These are phyloP conservation scores for Maniola hyperantus DNA, from an alignment of 2,888 invertebrate species.

Conservation along the genomic window DNA sequence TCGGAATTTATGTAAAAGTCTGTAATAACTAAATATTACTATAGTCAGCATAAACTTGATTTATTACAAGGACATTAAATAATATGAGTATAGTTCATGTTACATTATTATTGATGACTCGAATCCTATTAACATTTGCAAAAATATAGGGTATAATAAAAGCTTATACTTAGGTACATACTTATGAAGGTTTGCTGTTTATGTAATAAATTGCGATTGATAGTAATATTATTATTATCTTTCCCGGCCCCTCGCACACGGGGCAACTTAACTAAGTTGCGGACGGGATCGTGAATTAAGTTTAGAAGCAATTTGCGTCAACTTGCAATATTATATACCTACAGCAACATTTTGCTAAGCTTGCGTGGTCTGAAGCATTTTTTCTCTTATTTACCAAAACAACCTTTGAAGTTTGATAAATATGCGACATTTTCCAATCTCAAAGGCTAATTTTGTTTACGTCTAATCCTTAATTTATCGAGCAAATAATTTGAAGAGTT, in stretches of 20 bases:
- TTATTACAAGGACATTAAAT: constrained; percentile 12
- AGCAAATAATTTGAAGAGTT: constrained; percentile 22
- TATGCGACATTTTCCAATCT: constrained; percentile 12
- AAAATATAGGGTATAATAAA: constrained; percentile 13
- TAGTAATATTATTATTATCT: constrained; percentile 35
- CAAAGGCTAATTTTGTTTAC: constrained; percentile 19
- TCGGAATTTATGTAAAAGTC: constrained; percentile 16
- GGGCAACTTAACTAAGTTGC: constrained; percentile 36
- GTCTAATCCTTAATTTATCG: constrained; percentile 20
- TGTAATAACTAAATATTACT: constrained; percentile 12
- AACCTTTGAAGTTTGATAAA: constrained; percentile 1
- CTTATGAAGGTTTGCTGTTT: constrained; percentile 10
- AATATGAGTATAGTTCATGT: background rate
- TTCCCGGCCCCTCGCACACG: constrained; percentile 30
- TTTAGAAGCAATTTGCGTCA: constrained; percentile 36
- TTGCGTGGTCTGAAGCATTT: background rate
- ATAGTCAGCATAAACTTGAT: constrained; percentile 13
- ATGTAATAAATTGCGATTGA: constrained; percentile 29
- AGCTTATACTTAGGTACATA: background rate
- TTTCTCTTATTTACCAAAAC: background rate
- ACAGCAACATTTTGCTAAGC: constrained; percentile 12
- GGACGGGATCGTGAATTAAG: constrained; percentile 33
- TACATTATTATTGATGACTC: constrained; percentile 15
- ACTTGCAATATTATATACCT: constrained; percentile 31
- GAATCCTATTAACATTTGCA: constrained; percentile 13